phyloP scores from a whole-genome alignment of 2,888 invertebrate genomes.

The Morpho helenor region DNA sequence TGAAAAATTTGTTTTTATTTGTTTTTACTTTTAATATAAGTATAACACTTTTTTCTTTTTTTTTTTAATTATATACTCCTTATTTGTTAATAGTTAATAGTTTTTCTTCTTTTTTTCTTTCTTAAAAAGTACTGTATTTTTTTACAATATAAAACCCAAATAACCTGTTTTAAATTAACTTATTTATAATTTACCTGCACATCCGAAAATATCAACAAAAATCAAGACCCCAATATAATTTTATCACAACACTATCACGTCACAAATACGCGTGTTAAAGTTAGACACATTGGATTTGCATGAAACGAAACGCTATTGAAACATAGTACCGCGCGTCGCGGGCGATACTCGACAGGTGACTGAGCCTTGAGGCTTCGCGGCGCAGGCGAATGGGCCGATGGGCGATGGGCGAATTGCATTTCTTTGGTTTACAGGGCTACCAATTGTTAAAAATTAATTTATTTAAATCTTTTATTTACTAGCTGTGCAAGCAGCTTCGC shows the following conservation, averaged over 20 bases:
- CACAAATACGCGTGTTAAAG: neutral
- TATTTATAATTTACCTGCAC: conserved; percentile 8
- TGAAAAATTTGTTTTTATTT: too few relatives aligned
- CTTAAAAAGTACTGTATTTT: too few relatives aligned
- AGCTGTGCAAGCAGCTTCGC: too few relatives aligned
- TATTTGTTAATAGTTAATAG: too few relatives aligned
- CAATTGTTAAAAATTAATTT: neutral
- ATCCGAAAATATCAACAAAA: conserved; percentile 13
- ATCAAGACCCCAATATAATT: conserved; percentile 24
- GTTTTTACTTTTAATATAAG: too few relatives aligned
- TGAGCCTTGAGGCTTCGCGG: conserved; percentile 33
- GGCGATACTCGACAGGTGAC: conserved; percentile 58
- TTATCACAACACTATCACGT: conserved; percentile 20
- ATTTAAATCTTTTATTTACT: too few relatives aligned
- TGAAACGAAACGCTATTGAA: neutral
- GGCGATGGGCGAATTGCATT: neutral
- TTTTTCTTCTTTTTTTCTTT: too few relatives aligned
- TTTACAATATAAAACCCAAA: too few relatives aligned
- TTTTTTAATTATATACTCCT: too few relatives aligned
- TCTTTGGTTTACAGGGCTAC: conserved; percentile 2
- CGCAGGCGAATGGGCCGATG: conserved; percentile 5
- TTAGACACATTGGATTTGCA: neutral
- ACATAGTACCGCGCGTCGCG: conserved; percentile 6
- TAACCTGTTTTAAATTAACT: too few relatives aligned
- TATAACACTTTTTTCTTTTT: too few relatives aligned